Percentiles rank a stretch among this genome's conserved stretches.
These are phyloP conservation scores for Bergia sp. DNA, from an alignment of 92 coral and sea anemone genomes.

Conservation along the genomic window DNA sequence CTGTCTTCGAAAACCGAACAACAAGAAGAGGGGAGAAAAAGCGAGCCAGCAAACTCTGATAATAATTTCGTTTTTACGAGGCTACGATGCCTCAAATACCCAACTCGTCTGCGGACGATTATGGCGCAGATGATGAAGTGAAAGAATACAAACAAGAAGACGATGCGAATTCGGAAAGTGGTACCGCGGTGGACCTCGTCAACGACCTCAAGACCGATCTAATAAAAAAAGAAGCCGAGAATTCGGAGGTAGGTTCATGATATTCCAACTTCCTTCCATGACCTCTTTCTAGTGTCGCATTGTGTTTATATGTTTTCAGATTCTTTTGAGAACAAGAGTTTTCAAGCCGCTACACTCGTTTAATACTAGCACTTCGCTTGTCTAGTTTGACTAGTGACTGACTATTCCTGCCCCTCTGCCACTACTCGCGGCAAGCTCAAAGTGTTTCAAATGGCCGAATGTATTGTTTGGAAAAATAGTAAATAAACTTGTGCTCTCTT, in stretches of 20 bases:
- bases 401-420: constrained; percentile 18
- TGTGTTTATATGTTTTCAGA: constrained; percentile 5
- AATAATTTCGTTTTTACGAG: constrained; percentile 60
- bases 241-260: constrained; percentile 77
- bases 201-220: constrained; percentile 98
- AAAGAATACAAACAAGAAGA: constrained; percentile 98
- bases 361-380: constrained; percentile 17
- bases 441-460: constrained; percentile 70
- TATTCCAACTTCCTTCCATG: constrained; percentile 29
- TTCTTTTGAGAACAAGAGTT: constrained; percentile 37
- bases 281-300: neutral
- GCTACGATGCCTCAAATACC: constrained; percentile 99
- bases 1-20: constrained; percentile 71
- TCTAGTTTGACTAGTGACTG: neutral
- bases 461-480: constrained; percentile 97
- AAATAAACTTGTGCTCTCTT: constrained; percentile 76
- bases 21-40: constrained; percentile 73
- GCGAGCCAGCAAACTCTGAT: constrained; percentile 60
- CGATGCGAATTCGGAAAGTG: constrained; percentile 94
- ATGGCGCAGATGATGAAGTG: constrained; percentile 98
- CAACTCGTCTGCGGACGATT: constrained; percentile 92
- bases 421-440: constrained; percentile 85
- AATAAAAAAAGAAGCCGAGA: constrained; percentile 99
- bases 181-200: constrained; percentile 94
- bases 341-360: constrained; percentile 42